These are phyloP conservation scores for Syngnathus floridae DNA, from an alignment of 2,113 vertebrate species.

Conservation along the genomic window DNA sequence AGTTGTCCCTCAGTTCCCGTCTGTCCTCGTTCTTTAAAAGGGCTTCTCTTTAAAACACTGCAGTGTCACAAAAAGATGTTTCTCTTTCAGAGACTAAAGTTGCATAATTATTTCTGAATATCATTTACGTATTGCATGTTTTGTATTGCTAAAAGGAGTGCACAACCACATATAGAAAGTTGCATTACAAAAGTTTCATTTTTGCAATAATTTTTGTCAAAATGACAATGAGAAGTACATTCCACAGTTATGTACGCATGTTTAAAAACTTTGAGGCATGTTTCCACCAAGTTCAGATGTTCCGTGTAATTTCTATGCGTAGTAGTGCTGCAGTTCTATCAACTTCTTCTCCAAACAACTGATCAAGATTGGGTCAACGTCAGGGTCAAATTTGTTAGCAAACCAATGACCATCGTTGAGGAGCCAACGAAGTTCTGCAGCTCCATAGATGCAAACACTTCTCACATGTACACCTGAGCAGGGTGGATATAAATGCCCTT, in stretches of 20 bases:
- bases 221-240: background rate
- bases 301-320: constrained; percentile 23
- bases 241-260: background rate
- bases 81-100: no score
- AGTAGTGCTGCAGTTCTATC: constrained; percentile 67
- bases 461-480: constrained; percentile 84
- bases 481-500: constrained; percentile 79
- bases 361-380: constrained; percentile 83
- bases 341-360: constrained; percentile 86
- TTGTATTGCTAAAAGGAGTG: no score
- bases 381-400: constrained; percentile 90
- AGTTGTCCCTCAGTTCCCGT: no score
- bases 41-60: no score
- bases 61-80: no score
- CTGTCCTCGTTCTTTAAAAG: no score
- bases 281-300: background rate
- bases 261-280: background rate
- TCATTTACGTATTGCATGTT: no score
- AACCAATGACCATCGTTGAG: constrained; percentile 86
- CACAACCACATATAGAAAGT: background rate
- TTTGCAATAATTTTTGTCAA: background rate
- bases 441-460: constrained; percentile 89
- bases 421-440: constrained; percentile 88
- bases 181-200: background rate
- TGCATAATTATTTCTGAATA: no score